Evolutionary conservation across 2,888 invertebrate species (phyloP).

Genomic region (Lasioglossum marginatum): DNA sequence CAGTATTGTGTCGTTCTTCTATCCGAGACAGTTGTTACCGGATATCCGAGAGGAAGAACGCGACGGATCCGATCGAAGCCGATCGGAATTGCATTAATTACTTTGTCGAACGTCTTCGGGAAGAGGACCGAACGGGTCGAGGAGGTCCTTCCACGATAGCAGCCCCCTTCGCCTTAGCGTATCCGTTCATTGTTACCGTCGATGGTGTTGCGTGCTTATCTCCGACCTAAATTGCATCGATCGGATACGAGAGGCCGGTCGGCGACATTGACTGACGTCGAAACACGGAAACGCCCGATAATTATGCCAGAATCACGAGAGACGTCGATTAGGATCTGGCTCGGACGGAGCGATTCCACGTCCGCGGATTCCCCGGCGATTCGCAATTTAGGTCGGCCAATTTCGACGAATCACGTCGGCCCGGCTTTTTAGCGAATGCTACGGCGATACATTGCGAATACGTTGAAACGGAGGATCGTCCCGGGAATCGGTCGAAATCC

Average conservation of each 20-base stretch:
- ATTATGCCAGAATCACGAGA: constrained; percentile 41
- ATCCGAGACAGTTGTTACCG: background rate
- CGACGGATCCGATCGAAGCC: background rate
- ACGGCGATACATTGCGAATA: background rate
- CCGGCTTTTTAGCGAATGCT: background rate
- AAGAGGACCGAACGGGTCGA: constrained; percentile 13
- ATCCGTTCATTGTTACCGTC: constrained; percentile 52
- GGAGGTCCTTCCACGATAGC: constrained; percentile 32
- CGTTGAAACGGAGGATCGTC: background rate
- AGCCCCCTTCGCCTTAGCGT: constrained; percentile 24
- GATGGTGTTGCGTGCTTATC: constrained; percentile 58
- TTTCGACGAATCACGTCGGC: background rate
- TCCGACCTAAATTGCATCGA: constrained; percentile 59
- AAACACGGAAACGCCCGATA: constrained; percentile 61
- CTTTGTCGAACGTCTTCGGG: constrained; percentile 31
- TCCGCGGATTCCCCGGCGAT: background rate
- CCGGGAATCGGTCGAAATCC: background rate
- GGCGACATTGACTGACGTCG: constrained; percentile 64
- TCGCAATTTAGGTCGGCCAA: background rate
- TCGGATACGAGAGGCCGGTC: constrained; percentile 47
- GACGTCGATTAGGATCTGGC: constrained; percentile 36
- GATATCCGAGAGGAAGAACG: background rate
- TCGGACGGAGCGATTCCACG: background rate
- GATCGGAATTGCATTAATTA: constrained; percentile 40
- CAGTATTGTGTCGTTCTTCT: background rate